Evolutionary conservation across 2,113 vertebrate genomes (phyloP).

Genomic region (Psilopsiagon aurifrons): DNA sequence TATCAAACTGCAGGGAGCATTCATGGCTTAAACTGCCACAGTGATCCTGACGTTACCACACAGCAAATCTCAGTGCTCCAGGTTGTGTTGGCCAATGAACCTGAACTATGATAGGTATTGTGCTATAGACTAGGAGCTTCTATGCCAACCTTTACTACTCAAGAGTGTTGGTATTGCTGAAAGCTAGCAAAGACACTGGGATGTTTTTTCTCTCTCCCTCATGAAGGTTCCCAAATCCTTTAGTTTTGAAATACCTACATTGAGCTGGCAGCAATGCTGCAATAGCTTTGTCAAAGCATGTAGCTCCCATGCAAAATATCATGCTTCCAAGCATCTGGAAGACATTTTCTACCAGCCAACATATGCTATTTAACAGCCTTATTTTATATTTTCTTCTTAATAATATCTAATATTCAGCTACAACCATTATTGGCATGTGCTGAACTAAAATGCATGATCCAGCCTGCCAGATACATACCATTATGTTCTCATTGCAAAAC

Average conservation of each 20-base stretch:
- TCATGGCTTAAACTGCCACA: not conserved
- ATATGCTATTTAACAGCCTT: not conserved
- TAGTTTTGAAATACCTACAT: not conserved
- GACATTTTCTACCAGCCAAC: not conserved
- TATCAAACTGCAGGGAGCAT: not conserved
- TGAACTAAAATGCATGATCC: not conserved
- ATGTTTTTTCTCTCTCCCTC: not conserved
- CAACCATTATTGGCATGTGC: not conserved
- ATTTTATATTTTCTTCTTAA: slow-evolving; percentile 9
- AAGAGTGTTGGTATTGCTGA: not conserved
- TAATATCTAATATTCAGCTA: not conserved
- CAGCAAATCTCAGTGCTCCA: not conserved
- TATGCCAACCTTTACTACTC: not conserved
- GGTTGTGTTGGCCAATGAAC: not conserved
- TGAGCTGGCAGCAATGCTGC: not conserved
- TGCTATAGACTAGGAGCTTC: not conserved
- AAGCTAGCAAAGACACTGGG: not conserved
- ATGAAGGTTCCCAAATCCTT: not conserved
- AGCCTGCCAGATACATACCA: not conserved
- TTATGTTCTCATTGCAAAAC: not conserved
- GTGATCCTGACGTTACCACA: not conserved
- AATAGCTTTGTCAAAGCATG: not conserved
- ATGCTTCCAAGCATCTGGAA: not conserved
- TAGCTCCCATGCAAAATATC: not conserved
- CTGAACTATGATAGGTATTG: not conserved